Conservation (phyloP, 2,797 vertebrate species). For the Cyprinella venusta region DNA sequence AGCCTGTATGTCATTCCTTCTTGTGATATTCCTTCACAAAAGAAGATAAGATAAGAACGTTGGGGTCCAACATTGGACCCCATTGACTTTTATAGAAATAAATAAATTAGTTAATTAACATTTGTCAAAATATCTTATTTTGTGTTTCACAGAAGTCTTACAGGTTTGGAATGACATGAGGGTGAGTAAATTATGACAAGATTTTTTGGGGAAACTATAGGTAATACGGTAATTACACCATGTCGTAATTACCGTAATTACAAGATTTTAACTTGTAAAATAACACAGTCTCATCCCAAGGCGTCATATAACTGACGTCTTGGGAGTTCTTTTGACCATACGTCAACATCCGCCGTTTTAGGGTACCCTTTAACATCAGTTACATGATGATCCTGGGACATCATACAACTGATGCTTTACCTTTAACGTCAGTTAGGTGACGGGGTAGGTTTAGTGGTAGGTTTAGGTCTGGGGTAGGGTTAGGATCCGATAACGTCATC, state of each 20-base stretch:
- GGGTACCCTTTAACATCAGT: too few species aligned
- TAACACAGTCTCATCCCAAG: too few species aligned
- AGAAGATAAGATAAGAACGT: neutral
- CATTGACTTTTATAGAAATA: neutral
- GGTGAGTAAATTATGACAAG: neutral
- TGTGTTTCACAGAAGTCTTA: neutral
- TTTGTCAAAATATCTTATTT: too few species aligned
- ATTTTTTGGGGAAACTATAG: slow-evolving; percentile 3
- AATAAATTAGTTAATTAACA: neutral
- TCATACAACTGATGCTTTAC: too few species aligned
- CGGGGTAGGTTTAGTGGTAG: too few species aligned
- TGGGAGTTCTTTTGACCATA: too few species aligned
- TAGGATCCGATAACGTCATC: too few species aligned
- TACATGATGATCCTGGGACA: too few species aligned
- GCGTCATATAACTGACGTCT: too few species aligned
- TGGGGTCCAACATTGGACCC: neutral
- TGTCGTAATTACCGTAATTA: neutral
- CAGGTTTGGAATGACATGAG: neutral
- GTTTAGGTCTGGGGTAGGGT: too few species aligned
- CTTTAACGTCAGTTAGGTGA: too few species aligned
- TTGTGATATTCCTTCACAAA: neutral
- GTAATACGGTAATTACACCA: neutral
- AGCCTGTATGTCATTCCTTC: neutral
- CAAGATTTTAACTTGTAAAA: neutral
- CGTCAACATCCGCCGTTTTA: too few species aligned